These are phyloP conservation scores for Poliocrania exsul DNA, from an alignment of 2,797 vertebrate species.

Conservation along the genomic window DNA sequence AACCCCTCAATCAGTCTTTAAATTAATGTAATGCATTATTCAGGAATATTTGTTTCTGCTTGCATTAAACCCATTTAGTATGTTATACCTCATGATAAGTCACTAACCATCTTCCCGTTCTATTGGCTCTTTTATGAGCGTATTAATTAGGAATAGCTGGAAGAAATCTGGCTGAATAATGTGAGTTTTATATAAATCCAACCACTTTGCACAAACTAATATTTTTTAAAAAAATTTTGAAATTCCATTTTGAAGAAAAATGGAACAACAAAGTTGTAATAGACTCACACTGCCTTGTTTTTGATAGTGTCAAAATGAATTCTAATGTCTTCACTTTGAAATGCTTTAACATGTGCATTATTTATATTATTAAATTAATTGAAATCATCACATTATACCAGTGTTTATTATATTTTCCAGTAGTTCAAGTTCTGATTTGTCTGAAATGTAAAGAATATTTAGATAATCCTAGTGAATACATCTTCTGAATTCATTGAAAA, in stretches of 20 bases:
- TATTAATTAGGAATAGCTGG: background rate
- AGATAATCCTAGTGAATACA: background rate
- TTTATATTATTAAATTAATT: background rate
- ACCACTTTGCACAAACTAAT: background rate
- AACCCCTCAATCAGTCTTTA: background rate
- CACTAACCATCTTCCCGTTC: background rate
- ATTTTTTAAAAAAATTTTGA: background rate
- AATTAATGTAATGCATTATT: background rate
- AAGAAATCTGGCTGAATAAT: background rate
- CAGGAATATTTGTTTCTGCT: conserved; percentile 11
- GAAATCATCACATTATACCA: background rate
- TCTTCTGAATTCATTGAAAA: background rate
- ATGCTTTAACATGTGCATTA: background rate
- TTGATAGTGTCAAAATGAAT: background rate
- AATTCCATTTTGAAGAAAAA: background rate
- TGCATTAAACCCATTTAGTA: background rate
- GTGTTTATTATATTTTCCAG: background rate
- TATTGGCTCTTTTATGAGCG: background rate
- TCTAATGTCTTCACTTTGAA: background rate
- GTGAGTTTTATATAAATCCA: background rate
- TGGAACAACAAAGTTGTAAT: background rate
- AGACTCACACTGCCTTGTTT: background rate
- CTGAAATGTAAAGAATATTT: background rate
- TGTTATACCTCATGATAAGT: background rate
- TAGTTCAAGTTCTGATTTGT: background rate